phyloP scores from a whole-genome alignment of 2,113 vertebrate genomes.

The rabbit (Oryctolagus cuniculus) region mOryCun1.1 NC_091440.1:12847001-12847500 shows the following conservation, averaged over 20 bases:
- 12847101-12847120: no score
- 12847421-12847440: no score
- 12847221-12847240: not conserved
- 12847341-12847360: no score
- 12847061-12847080: not conserved
- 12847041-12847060: not conserved
- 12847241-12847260: not conserved
- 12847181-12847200: not conserved
- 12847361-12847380: no score
- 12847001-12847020: not conserved
- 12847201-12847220: not conserved
- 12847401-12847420: no score
- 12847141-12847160: not conserved
- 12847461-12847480: no score
- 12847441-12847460: no score
- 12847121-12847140: no score
- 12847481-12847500: no score
- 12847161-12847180: not conserved
- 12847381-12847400: no score
- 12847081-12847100: not conserved
- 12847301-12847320: not conserved
- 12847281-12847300: constrained; percentile 21
- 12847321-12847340: not conserved
- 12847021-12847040: not conserved
- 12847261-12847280: not conserved